These are phyloP conservation scores for Lophura nycthemera DNA, from an alignment of 2,113 vertebrate genomes.

Conservation along the genomic window DNA sequence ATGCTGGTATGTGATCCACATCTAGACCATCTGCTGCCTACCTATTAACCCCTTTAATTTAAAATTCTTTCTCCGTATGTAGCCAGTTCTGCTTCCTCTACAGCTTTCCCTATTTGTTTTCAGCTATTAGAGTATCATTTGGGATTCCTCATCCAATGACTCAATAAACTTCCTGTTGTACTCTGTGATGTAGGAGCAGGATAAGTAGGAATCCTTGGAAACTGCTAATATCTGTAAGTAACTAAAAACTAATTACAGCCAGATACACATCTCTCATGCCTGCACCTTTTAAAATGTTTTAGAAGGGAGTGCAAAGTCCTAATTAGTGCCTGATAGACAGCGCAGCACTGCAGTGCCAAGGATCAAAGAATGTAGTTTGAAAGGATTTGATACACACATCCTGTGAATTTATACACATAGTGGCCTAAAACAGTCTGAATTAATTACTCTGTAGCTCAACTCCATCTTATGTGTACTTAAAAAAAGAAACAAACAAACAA, in stretches of 20 bases:
- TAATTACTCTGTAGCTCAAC: not conserved
- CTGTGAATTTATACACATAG: not conserved
- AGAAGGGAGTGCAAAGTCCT: not conserved
- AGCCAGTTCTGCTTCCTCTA: not conserved
- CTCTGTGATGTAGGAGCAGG: not conserved
- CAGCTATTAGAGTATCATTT: not conserved
- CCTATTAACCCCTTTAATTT: not conserved
- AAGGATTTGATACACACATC: not conserved
- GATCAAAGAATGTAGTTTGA: slow-evolving; percentile 8
- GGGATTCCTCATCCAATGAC: not conserved
- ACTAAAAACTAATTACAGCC: not conserved
- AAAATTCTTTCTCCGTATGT: not conserved
- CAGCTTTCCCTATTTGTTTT: not conserved
- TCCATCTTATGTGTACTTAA: not conserved
- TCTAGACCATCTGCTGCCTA: not conserved
- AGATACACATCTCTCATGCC: not conserved
- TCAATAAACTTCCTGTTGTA: not conserved
- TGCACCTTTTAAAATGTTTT: not conserved
- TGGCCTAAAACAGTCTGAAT: not conserved
- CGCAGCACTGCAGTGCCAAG: not conserved
- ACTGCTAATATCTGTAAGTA: not conserved
- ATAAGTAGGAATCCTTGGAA: not conserved
- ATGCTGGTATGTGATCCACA: not conserved
- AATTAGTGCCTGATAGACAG: not conserved
- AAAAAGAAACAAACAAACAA: not conserved